Evolutionary conservation across 2,113 vertebrate genomes (phyloP).

Genomic region (Leptosomus discolor): DNA sequence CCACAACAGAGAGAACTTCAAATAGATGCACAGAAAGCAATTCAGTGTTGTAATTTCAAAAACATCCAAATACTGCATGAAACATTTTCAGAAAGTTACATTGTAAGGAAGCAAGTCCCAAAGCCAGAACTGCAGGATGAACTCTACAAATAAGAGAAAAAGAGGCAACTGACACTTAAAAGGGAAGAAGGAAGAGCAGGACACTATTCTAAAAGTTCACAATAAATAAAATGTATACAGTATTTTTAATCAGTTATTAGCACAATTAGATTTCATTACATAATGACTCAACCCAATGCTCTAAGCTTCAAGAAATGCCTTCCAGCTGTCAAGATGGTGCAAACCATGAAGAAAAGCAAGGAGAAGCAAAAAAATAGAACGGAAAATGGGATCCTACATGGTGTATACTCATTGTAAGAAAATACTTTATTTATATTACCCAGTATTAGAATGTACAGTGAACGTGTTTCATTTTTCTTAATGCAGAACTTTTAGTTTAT

Average conservation of each 20-base stretch:
- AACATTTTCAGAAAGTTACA: not conserved
- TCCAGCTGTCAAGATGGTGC: not conserved
- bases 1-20: fast-evolving
- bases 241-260: not conserved
- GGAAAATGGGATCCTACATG: not conserved
- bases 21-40: not conserved
- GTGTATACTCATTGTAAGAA: not conserved
- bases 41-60: not conserved
- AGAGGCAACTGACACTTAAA: not conserved
- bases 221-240: not conserved
- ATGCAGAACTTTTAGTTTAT: not conserved
- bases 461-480: not conserved
- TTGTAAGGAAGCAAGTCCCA: not conserved
- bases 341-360: not conserved
- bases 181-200: not conserved
- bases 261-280: not conserved
- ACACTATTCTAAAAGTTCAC: not conserved
- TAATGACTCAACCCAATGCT: not conserved
- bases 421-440: not conserved
- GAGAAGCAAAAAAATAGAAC: not conserved
- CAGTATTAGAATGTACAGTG: not conserved
- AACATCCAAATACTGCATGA: not conserved
- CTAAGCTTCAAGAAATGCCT: not conserved
- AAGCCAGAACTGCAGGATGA: not conserved
- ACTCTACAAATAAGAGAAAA: not conserved